Conservation (phyloP, 1,140 invertebrate species). For the Acromyrmex charruanus region DNA sequence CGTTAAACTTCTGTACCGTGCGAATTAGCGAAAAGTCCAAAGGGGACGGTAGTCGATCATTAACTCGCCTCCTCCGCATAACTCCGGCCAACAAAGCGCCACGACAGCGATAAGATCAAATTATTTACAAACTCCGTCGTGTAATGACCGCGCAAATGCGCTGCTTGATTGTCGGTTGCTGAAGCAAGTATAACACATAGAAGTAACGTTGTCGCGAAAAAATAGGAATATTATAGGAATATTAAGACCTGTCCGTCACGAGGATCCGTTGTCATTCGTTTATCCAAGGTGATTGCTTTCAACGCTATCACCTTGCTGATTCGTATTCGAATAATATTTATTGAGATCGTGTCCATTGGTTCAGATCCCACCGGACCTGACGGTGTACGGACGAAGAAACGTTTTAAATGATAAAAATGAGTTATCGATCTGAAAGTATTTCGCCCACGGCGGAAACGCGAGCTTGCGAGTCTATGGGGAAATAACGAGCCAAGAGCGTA, state of each 20-base stretch:
- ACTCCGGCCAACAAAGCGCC: not conserved
- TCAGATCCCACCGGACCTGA: not conserved
- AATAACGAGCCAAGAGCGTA: constrained; percentile 42
- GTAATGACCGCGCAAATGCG: constrained; percentile 47
- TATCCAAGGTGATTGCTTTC: constrained; percentile 8
- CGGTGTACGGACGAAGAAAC: constrained; percentile 13
- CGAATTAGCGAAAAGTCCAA: constrained; percentile 67
- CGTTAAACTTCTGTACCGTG: constrained; percentile 53
- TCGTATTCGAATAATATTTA: constrained; percentile 50
- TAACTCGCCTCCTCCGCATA: constrained; percentile 32
- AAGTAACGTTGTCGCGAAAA: constrained; percentile 18
- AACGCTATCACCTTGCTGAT: not conserved
- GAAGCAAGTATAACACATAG: constrained; percentile 37
- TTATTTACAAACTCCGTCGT: constrained; percentile 60
- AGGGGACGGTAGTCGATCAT: constrained; percentile 51
- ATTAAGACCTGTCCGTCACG: constrained; percentile 10
- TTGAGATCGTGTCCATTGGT: constrained; percentile 37
- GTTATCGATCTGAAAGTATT: constrained; percentile 57
- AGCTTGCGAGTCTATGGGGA: constrained; percentile 56
- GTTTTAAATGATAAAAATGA: constrained; percentile 64
- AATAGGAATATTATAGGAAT: not conserved
- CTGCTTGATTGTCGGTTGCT: constrained; percentile 41
- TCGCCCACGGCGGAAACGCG: constrained; percentile 51
- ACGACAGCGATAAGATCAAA: constrained; percentile 57
- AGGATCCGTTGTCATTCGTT: not conserved